A percentile compares a stretch with the other conserved stretches of the same genome.
Conservation (phyloP, 2,888 invertebrate species). For the Rhagium mordax region DNA sequence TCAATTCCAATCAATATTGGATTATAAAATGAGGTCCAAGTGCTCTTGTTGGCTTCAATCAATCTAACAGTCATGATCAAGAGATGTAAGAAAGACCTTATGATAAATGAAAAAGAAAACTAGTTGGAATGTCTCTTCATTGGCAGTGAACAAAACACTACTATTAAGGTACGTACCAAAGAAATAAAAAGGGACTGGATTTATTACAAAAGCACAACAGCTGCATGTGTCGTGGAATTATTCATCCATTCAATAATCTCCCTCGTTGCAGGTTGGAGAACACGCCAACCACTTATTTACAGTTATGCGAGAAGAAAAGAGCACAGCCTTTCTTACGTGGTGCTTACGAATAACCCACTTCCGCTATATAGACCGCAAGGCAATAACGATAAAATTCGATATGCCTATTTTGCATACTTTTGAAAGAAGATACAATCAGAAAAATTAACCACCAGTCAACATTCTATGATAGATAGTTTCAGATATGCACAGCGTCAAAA, state of each 20-base stretch:
- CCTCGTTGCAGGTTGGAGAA: neutral
- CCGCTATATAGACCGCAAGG: neutral
- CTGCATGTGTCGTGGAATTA: neutral
- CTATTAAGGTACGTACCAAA: neutral
- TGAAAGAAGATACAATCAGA: too few relatives aligned
- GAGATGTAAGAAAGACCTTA: too few relatives aligned
- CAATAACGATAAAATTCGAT: too few relatives aligned
- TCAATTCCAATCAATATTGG: too few relatives aligned
- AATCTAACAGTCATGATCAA: too few relatives aligned
- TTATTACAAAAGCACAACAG: neutral
- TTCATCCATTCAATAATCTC: neutral
- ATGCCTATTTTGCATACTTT: too few relatives aligned
- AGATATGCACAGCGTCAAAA: too few relatives aligned
- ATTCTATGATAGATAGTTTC: too few relatives aligned
- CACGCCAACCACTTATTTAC: neutral
- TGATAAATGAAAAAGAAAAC: too few relatives aligned
- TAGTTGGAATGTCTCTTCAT: neutral
- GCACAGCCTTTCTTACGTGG: neutral
- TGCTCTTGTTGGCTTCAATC: too few relatives aligned
- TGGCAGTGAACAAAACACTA: neutral
- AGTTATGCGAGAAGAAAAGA: neutral
- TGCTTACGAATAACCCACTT: neutral
- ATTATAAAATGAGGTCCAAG: too few relatives aligned
- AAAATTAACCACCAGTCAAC: too few relatives aligned
- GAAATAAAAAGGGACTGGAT: neutral